phyloP scores from a whole-genome alignment of 2,113 vertebrate species.

The Fukomys damarensis region DNA sequence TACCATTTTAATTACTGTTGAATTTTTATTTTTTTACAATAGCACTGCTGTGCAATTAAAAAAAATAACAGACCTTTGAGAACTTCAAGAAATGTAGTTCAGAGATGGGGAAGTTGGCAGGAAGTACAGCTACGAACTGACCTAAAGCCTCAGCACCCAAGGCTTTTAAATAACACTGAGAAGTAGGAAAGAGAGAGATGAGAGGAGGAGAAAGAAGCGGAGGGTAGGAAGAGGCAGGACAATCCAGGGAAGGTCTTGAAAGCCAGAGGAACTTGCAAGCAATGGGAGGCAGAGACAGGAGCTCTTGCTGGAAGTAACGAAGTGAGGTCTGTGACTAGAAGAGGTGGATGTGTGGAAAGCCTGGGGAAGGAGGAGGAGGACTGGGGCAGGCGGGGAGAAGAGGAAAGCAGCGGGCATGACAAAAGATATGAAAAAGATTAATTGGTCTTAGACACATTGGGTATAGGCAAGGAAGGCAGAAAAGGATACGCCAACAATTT shows the following conservation, averaged over 20 bases:
- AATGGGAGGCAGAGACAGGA: not conserved
- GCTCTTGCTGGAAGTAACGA: not conserved
- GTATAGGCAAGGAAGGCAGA: not conserved
- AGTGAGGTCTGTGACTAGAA: not conserved
- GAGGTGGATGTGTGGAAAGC: not conserved
- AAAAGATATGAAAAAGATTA: not conserved
- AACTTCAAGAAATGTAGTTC: slow-evolving; percentile 39
- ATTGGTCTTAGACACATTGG: not conserved
- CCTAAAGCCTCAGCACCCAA: not conserved
- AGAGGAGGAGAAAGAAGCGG: not conserved
- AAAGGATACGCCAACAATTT: not conserved
- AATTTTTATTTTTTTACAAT: not conserved
- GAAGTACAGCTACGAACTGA: not conserved
- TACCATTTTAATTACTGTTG: not conserved
- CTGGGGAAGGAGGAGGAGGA: not conserved
- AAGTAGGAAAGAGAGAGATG: not conserved
- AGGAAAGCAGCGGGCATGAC: not conserved
- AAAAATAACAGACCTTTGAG: slow-evolving; percentile 14
- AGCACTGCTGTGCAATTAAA: not conserved
- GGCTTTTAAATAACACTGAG: slow-evolving; percentile 12
- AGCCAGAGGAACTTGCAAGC: not conserved
- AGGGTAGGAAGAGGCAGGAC: not conserved
- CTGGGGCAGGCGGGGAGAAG: not conserved
- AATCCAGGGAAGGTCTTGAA: not conserved
- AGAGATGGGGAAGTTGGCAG: not conserved